Evolutionary conservation across 2,797 vertebrate species (phyloP).

Genomic region (Otus scops): DNA sequence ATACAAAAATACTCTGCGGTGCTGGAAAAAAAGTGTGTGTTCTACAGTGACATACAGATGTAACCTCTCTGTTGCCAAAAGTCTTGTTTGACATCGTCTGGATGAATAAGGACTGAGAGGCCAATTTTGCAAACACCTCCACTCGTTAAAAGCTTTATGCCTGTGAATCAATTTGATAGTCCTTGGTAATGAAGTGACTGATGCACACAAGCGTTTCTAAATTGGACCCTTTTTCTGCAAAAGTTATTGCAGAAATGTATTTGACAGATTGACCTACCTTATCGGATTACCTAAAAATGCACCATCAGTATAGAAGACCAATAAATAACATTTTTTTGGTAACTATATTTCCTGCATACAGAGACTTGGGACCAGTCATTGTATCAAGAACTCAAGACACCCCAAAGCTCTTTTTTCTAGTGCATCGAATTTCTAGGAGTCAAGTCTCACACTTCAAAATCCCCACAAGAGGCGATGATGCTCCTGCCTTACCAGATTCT

Average conservation of each 20-base stretch:
- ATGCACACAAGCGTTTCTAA: background rate
- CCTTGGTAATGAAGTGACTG: background rate
- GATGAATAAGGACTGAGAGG: background rate
- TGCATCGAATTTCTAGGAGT: background rate
- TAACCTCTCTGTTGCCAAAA: background rate
- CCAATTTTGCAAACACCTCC: background rate
- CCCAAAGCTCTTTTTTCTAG: background rate
- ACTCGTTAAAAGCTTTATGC: background rate
- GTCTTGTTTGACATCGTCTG: background rate
- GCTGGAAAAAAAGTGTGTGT: background rate
- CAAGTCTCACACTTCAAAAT: background rate
- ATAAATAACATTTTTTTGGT: background rate
- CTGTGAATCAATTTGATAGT: background rate
- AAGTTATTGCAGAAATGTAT: background rate
- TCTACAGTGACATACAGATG: background rate
- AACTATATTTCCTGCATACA: background rate
- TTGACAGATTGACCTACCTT: background rate
- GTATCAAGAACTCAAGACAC: background rate
- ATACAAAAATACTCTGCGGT: background rate
- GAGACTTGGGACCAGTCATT: background rate
- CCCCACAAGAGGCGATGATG: background rate
- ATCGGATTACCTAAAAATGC: background rate
- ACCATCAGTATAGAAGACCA: background rate
- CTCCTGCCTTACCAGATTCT: background rate
- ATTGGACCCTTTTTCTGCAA: background rate